phyloP scores from a whole-genome alignment of 2,113 vertebrate species.

The Ictalurus furcatus region DNA sequence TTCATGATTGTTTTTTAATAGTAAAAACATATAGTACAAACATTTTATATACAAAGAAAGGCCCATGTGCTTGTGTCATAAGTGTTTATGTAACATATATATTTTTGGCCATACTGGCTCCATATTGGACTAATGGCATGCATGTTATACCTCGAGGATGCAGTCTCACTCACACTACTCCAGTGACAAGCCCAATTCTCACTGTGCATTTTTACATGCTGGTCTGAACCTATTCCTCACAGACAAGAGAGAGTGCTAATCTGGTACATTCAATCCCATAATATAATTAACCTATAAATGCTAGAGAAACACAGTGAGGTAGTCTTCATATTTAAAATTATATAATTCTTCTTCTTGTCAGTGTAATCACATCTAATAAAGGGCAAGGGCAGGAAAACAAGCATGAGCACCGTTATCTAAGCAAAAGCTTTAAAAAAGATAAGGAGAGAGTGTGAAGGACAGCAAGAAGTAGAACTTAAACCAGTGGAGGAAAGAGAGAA shows the following conservation, averaged over 20 bases:
- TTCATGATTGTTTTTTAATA: not conserved
- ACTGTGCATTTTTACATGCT: not conserved
- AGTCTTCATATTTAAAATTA: not conserved
- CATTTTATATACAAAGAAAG: not conserved
- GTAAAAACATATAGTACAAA: not conserved
- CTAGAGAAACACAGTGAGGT: not conserved
- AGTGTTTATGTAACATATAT: not conserved
- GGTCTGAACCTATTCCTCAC: not conserved
- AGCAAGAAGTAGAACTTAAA: conserved; percentile 5
- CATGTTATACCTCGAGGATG: not conserved
- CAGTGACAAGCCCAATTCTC: not conserved
- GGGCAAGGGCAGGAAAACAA: conserved; percentile 4
- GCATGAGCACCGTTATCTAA: conserved; percentile 29
- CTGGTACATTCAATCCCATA: not conserved
- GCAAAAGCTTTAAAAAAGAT: conserved; percentile 14
- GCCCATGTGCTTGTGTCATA: not conserved
- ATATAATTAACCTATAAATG: not conserved
- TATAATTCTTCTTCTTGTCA: not conserved
- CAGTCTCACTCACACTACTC: not conserved
- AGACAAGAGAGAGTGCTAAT: not conserved
- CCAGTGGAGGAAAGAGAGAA: conserved; percentile 6
- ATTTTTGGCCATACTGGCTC: not conserved
- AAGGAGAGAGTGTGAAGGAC: not conserved
- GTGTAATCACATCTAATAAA: conserved; percentile 19
- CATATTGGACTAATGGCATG: not conserved